Evolutionary conservation across 1,140 invertebrate species (phyloP).

Genomic region (Sesamia nonagrioides): DNA sequence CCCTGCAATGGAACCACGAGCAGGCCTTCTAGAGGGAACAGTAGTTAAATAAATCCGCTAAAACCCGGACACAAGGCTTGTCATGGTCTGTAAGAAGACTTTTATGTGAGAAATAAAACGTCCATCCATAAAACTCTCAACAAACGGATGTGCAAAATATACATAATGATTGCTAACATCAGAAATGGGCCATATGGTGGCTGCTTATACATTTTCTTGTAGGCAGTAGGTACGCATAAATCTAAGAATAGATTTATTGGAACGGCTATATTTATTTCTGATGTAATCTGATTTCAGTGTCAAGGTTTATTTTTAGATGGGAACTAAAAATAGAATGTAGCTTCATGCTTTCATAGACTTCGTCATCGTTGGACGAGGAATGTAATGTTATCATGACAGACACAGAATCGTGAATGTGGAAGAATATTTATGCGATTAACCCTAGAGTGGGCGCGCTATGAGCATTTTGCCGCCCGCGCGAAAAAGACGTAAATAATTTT

Average conservation of each 20-base stretch:
- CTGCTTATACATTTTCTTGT: neutral
- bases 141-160: neutral
- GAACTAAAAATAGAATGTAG: neutral
- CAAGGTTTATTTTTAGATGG: neutral
- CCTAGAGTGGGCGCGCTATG: too few relatives aligned
- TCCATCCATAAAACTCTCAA: neutral
- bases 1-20: too few relatives aligned
- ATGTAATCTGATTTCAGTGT: conserved; percentile 13
- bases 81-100: too few relatives aligned
- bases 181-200: conserved; percentile 8
- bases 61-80: neutral
- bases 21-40: neutral
- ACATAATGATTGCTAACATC: neutral
- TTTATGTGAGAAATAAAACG: conserved; percentile 1
- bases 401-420: too few relatives aligned
- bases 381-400: too few relatives aligned
- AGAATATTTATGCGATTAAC: too few relatives aligned
- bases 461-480: too few relatives aligned
- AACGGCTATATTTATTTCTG: neutral
- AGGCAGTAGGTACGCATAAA: neutral
- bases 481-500: too few relatives aligned
- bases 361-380: neutral
- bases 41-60: neutral
- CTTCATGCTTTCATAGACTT: neutral
- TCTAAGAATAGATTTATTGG: conserved; percentile 29